Evolutionary conservation across 2,797 vertebrate species (phyloP).

Genomic region (Moxostoma hubbsi): DNA sequence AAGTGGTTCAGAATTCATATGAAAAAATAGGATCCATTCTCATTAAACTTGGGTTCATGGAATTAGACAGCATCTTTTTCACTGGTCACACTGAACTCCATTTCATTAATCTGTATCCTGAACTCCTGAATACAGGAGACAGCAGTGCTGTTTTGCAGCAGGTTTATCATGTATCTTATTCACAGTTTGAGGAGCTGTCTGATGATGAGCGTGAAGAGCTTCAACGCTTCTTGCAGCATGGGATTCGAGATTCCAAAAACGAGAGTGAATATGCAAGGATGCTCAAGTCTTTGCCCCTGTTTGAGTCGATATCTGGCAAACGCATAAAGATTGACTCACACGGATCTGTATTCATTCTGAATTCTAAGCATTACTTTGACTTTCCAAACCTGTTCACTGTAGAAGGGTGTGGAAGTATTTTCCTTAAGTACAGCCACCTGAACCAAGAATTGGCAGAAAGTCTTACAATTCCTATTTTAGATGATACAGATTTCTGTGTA

Average conservation of each 20-base stretch:
- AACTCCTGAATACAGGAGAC: slow-evolving; percentile 66
- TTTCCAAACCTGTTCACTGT: slow-evolving; percentile 67
- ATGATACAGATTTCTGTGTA: slow-evolving; percentile 70
- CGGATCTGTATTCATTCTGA: slow-evolving; percentile 62
- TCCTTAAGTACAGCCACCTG: slow-evolving; percentile 56
- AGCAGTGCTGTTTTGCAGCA: slow-evolving; percentile 66
- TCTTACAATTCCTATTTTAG: slow-evolving; percentile 60
- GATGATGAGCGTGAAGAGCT: slow-evolving; percentile 56
- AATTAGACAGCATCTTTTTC: slow-evolving; percentile 58
- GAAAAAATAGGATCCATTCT: slow-evolving; percentile 61
- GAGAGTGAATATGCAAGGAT: slow-evolving; percentile 55
- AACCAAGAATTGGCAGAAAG: slow-evolving; percentile 33
- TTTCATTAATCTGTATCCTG: slow-evolving; percentile 2
- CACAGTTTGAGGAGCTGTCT: slow-evolving; percentile 66
- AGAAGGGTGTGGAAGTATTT: slow-evolving; percentile 54
- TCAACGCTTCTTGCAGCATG: slow-evolving; percentile 64
- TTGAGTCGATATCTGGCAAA: slow-evolving; percentile 68
- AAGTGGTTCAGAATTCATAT: slow-evolving; percentile 48
- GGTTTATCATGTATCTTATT: slow-evolving; percentile 53
- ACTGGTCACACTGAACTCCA: fast-evolving
- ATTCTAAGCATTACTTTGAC: fast-evolving
- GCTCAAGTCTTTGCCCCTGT: slow-evolving; percentile 75
- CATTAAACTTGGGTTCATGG: slow-evolving; percentile 73
- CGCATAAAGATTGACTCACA: slow-evolving; percentile 65
- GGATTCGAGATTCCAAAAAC: slow-evolving; percentile 50